Evolutionary conservation across 2,888 invertebrate genomes (phyloP).

Genomic region (Andrena camellia): DNA sequence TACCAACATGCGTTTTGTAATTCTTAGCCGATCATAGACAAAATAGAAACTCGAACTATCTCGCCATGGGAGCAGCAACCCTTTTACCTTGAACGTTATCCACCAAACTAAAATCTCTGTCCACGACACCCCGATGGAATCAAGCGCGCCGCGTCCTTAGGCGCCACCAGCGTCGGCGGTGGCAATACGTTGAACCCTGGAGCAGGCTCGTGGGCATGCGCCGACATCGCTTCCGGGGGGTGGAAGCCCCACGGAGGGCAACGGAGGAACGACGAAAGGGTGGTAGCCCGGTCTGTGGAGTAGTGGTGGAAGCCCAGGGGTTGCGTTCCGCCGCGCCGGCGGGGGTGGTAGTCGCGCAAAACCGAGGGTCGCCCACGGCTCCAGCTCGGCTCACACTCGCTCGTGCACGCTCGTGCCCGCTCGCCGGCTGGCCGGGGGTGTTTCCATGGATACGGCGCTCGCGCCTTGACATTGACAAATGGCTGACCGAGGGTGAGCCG

Average conservation of each 20-base stretch:
- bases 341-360: slow-evolving; percentile 73
- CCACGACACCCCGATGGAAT: background rate
- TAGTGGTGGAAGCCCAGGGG: slow-evolving; percentile 70
- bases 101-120: background rate
- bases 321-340: slow-evolving; percentile 73
- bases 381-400: slow-evolving; percentile 67
- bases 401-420: slow-evolving; percentile 71
- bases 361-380: slow-evolving; percentile 73
- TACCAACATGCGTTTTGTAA: background rate
- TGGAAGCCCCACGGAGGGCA: slow-evolving; percentile 31
- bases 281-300: slow-evolving; percentile 51
- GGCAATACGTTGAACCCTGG: slow-evolving; percentile 64
- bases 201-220: slow-evolving; percentile 64
- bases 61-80: background rate
- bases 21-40: too few species aligned
- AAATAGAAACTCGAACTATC: too few species aligned
- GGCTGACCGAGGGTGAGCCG: slow-evolving; percentile 84
- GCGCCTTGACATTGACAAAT: slow-evolving; percentile 86
- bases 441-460: slow-evolving; percentile 85
- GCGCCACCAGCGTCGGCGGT: slow-evolving; percentile 77
- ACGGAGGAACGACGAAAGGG: slow-evolving; percentile 57
- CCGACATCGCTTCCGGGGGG: slow-evolving; percentile 38
- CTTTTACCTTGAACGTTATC: background rate
- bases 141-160: slow-evolving; percentile 68
- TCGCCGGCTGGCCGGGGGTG: slow-evolving; percentile 80